Conservation (phyloP, 2,797 vertebrate genomes). For the Anisognathus igniventris region DNA sequence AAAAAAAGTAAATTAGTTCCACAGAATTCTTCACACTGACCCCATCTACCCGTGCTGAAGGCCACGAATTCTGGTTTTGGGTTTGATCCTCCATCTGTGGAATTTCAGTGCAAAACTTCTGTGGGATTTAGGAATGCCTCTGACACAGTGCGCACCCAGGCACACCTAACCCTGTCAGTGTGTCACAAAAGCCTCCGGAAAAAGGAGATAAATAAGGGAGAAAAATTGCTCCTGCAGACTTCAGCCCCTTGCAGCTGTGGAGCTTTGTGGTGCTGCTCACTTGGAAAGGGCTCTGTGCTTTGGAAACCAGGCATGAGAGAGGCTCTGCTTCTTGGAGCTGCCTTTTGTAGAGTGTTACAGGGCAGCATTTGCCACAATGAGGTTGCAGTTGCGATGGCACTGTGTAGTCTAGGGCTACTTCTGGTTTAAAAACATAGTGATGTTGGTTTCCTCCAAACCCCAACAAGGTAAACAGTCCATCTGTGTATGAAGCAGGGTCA, state of each 20-base stretch:
- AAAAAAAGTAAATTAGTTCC: neutral
- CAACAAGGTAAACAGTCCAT: neutral
- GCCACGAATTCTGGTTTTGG: neutral
- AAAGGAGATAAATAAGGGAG: neutral
- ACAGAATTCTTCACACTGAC: neutral
- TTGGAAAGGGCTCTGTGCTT: neutral
- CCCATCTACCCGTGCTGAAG: neutral
- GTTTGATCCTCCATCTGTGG: neutral
- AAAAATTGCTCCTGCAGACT: neutral
- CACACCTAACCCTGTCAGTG: rapidly evolving
- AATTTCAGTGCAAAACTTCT: neutral
- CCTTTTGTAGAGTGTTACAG: neutral
- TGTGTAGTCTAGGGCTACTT: neutral
- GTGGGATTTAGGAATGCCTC: neutral
- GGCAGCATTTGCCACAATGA: neutral
- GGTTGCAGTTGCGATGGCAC: neutral
- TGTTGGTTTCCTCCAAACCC: neutral
- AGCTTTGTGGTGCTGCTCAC: neutral
- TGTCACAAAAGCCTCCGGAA: neutral
- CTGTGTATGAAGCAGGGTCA: neutral
- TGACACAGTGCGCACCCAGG: neutral
- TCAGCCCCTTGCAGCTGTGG: neutral
- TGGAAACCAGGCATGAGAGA: neutral
- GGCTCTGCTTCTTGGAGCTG: neutral
- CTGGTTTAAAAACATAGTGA: neutral